phyloP scores from a whole-genome alignment of 2,113 vertebrate species.

The Strigops habroptila region DNA sequence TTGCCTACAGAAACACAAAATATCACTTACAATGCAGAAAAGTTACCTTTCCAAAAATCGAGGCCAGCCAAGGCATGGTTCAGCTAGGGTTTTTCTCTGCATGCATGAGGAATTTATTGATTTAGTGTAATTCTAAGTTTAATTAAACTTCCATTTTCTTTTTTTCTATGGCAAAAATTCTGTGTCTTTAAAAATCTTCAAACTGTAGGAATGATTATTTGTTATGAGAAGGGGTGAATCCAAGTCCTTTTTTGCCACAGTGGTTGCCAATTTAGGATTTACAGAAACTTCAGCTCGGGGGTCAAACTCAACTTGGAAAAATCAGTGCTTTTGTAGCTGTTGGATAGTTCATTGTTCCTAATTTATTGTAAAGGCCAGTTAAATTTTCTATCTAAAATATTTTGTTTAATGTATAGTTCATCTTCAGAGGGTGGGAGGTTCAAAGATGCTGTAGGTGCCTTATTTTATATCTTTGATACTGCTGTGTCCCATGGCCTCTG shows the following conservation, averaged over 20 bases:
- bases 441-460: not conserved
- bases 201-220: not conserved
- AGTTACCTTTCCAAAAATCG: not conserved
- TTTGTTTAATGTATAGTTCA: not conserved
- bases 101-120: not conserved
- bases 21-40: not conserved
- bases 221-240: not conserved
- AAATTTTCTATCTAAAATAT: not conserved
- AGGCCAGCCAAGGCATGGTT: not conserved
- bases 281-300: not conserved
- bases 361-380: not conserved
- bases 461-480: not conserved
- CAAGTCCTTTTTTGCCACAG: not conserved
- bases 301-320: not conserved
- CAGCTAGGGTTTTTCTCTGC: not conserved
- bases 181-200: not conserved
- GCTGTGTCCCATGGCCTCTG: not conserved
- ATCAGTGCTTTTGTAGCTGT: not conserved
- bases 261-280: not conserved
- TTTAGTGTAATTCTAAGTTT: not conserved
- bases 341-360: not conserved
- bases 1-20: not conserved
- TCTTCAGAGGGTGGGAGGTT: not conserved
- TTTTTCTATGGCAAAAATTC: not conserved
- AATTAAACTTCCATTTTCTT: not conserved